Evolutionary conservation across 2,888 invertebrate genomes (phyloP), one percentile per base, ranked within the genome.

Genomic region (Drosophila gaucha): DNA sequence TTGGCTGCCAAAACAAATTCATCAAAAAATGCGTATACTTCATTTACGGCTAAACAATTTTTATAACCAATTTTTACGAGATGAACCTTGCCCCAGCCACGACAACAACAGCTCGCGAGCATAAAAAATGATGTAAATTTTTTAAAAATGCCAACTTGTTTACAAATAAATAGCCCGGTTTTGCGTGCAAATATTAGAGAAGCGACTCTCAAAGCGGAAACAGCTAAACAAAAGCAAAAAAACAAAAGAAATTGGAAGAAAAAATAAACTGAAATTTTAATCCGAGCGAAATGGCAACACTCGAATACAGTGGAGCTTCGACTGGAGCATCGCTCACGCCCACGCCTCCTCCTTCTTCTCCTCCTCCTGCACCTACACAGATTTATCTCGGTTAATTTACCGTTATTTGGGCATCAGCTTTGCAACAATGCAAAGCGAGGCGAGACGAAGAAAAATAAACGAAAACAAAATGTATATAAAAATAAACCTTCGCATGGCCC

Each of bases 401-500:
- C 87, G 82, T 86, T 83, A 86, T 86, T 86, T 82, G 87, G 76
- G 87, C 85, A 86, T 86, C 85, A 86, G 82, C 87, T 84, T 83
- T 83, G 78, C 78, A 79, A 74, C 74, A 83, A 74, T 79, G 80
- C 77, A 57, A 79, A 65, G 59, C 33, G 35, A 3, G 16, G 26
- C n/a, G 26, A 5, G 6, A 26, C 26, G 18, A 24, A 62, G 43
- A 39, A 67, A 66, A 60, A 68, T 54, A 68, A 69, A 74, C 68
- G 80, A 66, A 80, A 86, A 72, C 74, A 77, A 75, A 87, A 79
- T 82, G 46, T 60, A 49, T 46, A 62, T 49, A 87, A 84, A 84
- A 84, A 85, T 87, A 87, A 87, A 84, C 87, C 86, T 86, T 87
- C 73, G 88, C 85, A 88, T 80, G 89, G 87, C 83, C 78, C 86